Evolutionary conservation across 2,113 vertebrate genomes (phyloP).

Genomic region (Cebidichthys violaceus): DNA sequence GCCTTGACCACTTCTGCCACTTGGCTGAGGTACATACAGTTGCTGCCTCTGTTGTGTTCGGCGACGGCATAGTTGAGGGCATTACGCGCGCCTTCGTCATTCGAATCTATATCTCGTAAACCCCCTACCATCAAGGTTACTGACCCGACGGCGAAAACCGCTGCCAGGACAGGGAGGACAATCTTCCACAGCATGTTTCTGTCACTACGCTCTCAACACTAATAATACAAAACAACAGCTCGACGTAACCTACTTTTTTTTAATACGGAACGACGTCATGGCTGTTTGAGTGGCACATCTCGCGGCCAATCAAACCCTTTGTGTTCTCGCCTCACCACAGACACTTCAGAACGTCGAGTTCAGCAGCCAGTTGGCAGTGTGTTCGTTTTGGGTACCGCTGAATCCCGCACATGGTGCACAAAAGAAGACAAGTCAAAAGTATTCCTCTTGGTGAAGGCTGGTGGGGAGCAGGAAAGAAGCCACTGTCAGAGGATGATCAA

Average conservation of each 20-base stretch:
- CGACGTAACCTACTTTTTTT: background rate
- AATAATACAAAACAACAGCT: background rate
- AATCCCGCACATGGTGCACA: conserved; percentile 71
- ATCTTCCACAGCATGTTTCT: conserved; percentile 55
- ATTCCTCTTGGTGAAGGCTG: conserved; percentile 88
- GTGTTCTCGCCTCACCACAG: background rate
- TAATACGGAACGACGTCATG: conserved; percentile 24
- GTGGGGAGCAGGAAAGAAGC: conserved; percentile 86
- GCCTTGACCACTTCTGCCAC: conserved; percentile 71
- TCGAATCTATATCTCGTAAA: fast-evolving
- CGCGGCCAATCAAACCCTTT: conserved; percentile 30
- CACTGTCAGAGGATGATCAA: conserved; percentile 76
- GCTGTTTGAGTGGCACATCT: background rate
- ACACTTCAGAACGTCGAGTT: background rate
- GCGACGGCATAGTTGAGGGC: conserved; percentile 84
- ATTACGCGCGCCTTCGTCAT: conserved; percentile 35
- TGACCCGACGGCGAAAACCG: conserved; percentile 23
- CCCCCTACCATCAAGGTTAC: conserved; percentile 58
- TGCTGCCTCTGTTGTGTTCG: conserved; percentile 85
- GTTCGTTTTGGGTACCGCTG: background rate
- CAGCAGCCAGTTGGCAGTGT: background rate
- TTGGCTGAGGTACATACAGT: conserved; percentile 81
- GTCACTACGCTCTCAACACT: fast-evolving
- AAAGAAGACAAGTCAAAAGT: conserved; percentile 72
- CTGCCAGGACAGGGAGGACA: conserved; percentile 33